phyloP scores from a whole-genome alignment of 92 coral and sea anemone species.

The Umimayanthus chanpuru region DNA sequence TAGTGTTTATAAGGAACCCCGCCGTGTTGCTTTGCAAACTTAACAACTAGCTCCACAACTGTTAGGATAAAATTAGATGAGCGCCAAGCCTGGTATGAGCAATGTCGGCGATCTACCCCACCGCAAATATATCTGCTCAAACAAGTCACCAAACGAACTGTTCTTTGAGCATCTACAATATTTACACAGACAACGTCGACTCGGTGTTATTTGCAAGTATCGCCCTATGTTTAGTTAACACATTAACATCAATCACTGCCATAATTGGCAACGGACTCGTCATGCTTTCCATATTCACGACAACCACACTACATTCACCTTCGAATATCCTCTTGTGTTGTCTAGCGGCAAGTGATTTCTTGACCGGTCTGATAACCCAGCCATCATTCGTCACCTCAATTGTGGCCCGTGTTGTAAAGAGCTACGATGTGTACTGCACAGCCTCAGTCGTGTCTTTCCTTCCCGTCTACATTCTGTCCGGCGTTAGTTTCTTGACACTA shows the following conservation, averaged over 20 bases:
- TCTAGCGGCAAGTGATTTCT: slow-evolving; percentile 20
- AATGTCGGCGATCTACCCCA: not conserved
- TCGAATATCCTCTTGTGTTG: slow-evolving; percentile 22
- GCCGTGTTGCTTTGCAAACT: not conserved
- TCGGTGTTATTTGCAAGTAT: slow-evolving; percentile 5
- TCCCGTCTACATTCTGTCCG: slow-evolving; percentile 36
- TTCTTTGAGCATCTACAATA: slow-evolving; percentile 18
- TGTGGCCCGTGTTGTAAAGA: not conserved
- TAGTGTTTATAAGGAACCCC: not conserved
- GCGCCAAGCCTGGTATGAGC: not conserved
- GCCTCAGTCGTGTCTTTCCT: slow-evolving; percentile 24
- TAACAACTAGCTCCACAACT: not conserved
- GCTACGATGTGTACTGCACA: slow-evolving; percentile 10
- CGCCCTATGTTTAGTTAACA: slow-evolving; percentile 13
- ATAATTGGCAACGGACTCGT: slow-evolving; percentile 22
- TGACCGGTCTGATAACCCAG: slow-evolving; percentile 36
- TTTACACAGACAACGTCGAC: slow-evolving; percentile 20
- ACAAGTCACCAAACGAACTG: slow-evolving; percentile 11
- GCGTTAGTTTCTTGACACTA: slow-evolving; percentile 29
- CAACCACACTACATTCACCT: slow-evolving; percentile 20
- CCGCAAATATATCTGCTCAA: not conserved
- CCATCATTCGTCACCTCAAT: slow-evolving; percentile 24
- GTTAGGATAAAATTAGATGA: not conserved
- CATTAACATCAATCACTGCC: not conserved
- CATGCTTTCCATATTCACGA: not conserved